Evolutionary conservation across 2,888 invertebrate species (phyloP), one percentile per base, ranked within the genome.

Genomic region (Tetragonula carbonaria): DNA sequence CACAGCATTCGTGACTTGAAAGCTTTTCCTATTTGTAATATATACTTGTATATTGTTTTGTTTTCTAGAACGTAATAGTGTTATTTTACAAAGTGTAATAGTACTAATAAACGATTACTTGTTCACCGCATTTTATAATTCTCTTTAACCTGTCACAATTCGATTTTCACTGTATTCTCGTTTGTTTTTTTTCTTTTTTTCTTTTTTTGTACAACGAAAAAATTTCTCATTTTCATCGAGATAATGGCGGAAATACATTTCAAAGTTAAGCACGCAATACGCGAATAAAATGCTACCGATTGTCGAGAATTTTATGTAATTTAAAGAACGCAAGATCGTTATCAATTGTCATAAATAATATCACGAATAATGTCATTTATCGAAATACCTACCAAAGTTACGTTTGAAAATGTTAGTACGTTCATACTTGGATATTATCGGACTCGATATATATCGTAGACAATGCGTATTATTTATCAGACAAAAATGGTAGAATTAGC

Each of bases 101-200:
- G 66, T 16, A 70, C 63, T 82, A 74, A 82, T 82, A 80, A 82
- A 82, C 28, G 38, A 65, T 28, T 65, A 65, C 21, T 45, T 68
- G 59, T 70, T 62, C 4, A 68, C 33, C 28, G 63, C 5, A 74
- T 18, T 74, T 71, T 75, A 80, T 45, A 67, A 70, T 65, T 80
- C 55, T 80, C 65, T 66, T 70, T 74, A 80, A 80, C 65, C 81
- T 23, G 18, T 59, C 72, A 62, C 23, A 28, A 66, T 71, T 38
- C n/a, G 59, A 33, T 71, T 38, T 72, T 62, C 6, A 6, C 18
- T 53, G 1, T 38, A 51, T 11, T 38, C n/a, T 18, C 8, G 23
- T 11, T 33, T 33, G 16, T 33, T 28, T 28, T 28, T 28, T 28
- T 2, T 28, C 1, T 28, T 28, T 28, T 28, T 23, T 28, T 28